Evolutionary conservation across 2,113 vertebrate species (phyloP).

Genomic region (Cricetomys ansorgei): DNA sequence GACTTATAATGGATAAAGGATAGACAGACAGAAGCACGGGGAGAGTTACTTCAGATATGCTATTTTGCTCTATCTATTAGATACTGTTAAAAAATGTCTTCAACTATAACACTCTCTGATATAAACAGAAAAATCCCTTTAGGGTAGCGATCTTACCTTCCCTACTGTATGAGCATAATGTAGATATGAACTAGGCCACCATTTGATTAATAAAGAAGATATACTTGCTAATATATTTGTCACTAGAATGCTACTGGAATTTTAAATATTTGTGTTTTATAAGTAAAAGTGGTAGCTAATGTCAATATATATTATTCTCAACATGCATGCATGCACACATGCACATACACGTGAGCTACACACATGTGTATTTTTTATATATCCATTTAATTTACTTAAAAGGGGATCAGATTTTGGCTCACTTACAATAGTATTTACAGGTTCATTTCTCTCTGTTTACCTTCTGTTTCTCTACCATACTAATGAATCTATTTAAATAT

Average conservation of each 20-base stretch:
- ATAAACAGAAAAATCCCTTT: constrained; percentile 17
- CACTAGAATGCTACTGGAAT: constrained; percentile 39
- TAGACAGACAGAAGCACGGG: not conserved
- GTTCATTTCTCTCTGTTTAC: not conserved
- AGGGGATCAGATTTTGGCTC: not conserved
- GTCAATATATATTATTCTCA: not conserved
- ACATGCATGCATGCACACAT: not conserved
- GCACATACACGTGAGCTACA: not conserved
- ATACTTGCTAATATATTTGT: constrained; percentile 51
- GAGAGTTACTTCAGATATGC: not conserved
- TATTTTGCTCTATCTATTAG: constrained; percentile 44
- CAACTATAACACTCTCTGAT: constrained; percentile 35
- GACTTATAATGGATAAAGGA: not conserved
- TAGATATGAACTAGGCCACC: constrained; percentile 25
- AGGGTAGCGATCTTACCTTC: not conserved
- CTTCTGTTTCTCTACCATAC: constrained; percentile 11
- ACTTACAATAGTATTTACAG: not conserved
- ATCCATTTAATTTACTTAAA: not conserved
- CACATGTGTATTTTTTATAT: not conserved
- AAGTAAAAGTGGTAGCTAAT: not conserved
- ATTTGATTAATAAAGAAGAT: constrained; percentile 49
- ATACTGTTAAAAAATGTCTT: constrained; percentile 18
- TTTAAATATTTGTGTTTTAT: constrained; percentile 23
- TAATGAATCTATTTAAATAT: constrained; percentile 1
- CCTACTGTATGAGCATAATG: not conserved